A percentile compares a stretch with the other conserved stretches of the same genome.
These are phyloP conservation scores for Festucalex cinctus DNA, from an alignment of 2,113 vertebrate genomes.

Conservation along the genomic window DNA sequence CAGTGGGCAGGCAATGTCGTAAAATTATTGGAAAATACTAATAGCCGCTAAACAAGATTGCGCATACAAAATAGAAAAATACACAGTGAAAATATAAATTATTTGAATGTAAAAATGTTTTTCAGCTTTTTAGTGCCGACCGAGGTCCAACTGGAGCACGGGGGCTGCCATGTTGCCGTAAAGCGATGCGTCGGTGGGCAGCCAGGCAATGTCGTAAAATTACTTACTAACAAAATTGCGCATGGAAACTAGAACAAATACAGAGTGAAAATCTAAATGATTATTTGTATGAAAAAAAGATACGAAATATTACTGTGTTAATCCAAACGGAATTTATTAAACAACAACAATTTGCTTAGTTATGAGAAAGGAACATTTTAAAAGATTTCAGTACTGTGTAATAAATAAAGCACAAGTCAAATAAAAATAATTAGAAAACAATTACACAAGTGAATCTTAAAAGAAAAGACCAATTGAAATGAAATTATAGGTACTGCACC, in stretches of 20 bases:
- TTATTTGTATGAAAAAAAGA: not conserved
- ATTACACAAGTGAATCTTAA: too few relatives aligned
- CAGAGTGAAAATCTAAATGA: not conserved
- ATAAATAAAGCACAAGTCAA: not conserved
- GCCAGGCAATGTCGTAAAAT: conserved; percentile 44
- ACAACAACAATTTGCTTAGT: not conserved
- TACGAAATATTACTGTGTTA: not conserved
- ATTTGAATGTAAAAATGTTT: not conserved
- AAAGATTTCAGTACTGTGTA: not conserved
- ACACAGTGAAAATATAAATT: not conserved
- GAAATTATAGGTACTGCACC: too few relatives aligned
- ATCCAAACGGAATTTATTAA: not conserved
- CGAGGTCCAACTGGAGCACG: not conserved
- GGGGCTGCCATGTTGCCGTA: conserved; percentile 67
- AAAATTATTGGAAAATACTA: conserved; percentile 2
- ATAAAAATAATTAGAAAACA: not conserved
- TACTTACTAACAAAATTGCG: not conserved
- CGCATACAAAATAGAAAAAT: not conserved
- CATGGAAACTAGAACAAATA: not conserved
- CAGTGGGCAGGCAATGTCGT: conserved; percentile 22
- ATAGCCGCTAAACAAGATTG: not conserved
- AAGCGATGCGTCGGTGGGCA: conserved; percentile 21
- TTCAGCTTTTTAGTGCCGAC: conserved; percentile 8
- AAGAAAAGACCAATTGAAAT: too few relatives aligned
- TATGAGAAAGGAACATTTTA: not conserved